These are phyloP conservation scores for Simalia tracyae DNA, from an alignment of 2,797 vertebrate genomes.

Conservation along the genomic window DNA sequence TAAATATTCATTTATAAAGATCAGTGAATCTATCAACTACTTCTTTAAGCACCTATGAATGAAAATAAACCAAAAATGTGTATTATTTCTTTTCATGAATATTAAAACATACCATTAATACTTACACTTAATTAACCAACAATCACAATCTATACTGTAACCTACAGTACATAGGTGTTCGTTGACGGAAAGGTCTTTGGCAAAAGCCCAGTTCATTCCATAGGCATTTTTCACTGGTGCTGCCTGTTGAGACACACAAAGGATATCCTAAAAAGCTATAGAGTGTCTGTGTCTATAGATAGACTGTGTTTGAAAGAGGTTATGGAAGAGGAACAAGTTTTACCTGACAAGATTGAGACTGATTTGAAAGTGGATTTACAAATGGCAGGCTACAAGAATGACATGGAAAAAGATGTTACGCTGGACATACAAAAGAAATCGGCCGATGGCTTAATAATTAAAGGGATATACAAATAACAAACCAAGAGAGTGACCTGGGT, in stretches of 20 bases:
- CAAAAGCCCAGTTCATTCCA: slow-evolving; percentile 16
- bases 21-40: neutral
- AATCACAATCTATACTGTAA: neutral
- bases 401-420: no score
- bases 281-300: neutral
- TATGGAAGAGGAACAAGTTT: no score
- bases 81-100: neutral
- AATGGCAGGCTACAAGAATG: no score
- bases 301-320: no score
- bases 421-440: no score
- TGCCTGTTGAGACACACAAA: neutral
- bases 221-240: slow-evolving; percentile 5
- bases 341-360: no score
- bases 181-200: neutral
- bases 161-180: neutral
- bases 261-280: slow-evolving; percentile 18
- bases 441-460: no score
- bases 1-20: neutral
- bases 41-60: neutral
- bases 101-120: neutral
- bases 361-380: no score
- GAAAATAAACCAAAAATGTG: neutral
- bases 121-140: neutral
- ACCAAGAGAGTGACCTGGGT: no score
- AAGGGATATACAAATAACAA: no score